Conservation (phyloP, 2,888 invertebrate species). For the Drosophila rellima region DNA sequence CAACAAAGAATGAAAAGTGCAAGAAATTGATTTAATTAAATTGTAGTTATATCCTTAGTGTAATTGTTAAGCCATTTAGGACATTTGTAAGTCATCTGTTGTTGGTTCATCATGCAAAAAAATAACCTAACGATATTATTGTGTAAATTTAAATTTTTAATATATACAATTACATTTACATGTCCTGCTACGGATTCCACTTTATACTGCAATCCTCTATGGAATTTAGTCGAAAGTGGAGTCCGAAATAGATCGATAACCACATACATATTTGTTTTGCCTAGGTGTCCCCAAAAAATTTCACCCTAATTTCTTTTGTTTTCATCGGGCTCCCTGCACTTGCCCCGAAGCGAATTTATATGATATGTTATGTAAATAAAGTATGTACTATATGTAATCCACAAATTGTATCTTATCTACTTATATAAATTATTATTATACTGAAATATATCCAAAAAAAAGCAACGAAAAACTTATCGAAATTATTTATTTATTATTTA, state of each 20-base stretch:
- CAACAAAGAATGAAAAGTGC: slow-evolving; percentile 54
- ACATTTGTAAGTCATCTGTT: slow-evolving; percentile 61
- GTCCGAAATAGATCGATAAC: slow-evolving; percentile 1
- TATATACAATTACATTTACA: slow-evolving; percentile 3
- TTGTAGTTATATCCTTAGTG: slow-evolving; percentile 55
- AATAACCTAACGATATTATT: slow-evolving; percentile 71
- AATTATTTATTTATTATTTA: not conserved
- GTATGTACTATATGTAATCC: slow-evolving; percentile 64
- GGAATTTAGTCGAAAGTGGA: not conserved
- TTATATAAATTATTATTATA: slow-evolving; percentile 72
- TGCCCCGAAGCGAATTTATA: slow-evolving; percentile 52
- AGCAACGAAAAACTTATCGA: slow-evolving; percentile 21
- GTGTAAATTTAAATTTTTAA: slow-evolving; percentile 37
- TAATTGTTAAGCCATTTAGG: slow-evolving; percentile 50
- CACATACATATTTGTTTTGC: slow-evolving; percentile 27
- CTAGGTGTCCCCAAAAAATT: slow-evolving; percentile 15
- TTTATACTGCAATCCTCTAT: not conserved
- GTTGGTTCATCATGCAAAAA: slow-evolving; percentile 70
- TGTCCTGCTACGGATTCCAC: not conserved
- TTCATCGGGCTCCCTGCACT: slow-evolving; percentile 39
- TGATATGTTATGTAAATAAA: slow-evolving; percentile 61
- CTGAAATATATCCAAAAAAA: slow-evolving; percentile 49
- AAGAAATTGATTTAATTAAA: slow-evolving; percentile 64
- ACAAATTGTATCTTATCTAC: slow-evolving; percentile 72
- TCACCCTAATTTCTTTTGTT: slow-evolving; percentile 31